Percentiles rank a stretch among this genome's conserved stretches.
phyloP scores from a whole-genome alignment of 2,113 vertebrate genomes.

The Lonchura striata region DNA sequence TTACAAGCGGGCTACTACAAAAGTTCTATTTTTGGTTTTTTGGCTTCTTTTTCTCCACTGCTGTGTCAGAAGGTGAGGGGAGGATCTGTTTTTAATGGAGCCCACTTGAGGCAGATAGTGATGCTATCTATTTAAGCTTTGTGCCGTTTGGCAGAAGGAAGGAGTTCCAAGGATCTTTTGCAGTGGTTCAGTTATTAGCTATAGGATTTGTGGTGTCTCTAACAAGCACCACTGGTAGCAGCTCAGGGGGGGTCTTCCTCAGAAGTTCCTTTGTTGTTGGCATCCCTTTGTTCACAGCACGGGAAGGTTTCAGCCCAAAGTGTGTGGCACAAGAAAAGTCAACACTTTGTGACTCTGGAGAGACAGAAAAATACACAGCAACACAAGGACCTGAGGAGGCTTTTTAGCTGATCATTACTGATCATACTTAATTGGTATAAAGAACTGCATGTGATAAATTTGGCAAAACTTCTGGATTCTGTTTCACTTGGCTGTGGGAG shows the following conservation, averaged over 20 bases:
- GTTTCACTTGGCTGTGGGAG: neutral
- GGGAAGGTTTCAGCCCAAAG: neutral
- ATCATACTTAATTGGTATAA: neutral
- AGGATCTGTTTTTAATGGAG: neutral
- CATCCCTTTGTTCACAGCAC: neutral
- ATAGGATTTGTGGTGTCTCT: neutral
- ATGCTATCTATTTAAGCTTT: neutral
- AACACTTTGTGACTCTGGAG: accelerated
- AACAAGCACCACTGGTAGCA: neutral
- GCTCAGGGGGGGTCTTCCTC: neutral
- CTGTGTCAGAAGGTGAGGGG: neutral
- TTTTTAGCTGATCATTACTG: neutral
- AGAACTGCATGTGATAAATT: neutral
- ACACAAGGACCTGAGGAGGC: neutral
- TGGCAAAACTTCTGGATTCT: neutral
- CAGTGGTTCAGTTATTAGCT: neutral
- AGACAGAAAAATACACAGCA: neutral
- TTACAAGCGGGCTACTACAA: neutral
- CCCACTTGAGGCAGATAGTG: neutral
- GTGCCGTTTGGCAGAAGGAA: neutral
- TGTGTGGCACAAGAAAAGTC: neutral
- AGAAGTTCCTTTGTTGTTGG: neutral
- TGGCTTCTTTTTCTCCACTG: neutral
- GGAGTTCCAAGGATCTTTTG: neutral
- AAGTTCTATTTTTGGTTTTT: neutral